A percentile compares a stretch with the other conserved stretches of the same genome.
Evolutionary conservation across 2,888 invertebrate species (phyloP).

Genomic region (Endotricha flammealis): DNA sequence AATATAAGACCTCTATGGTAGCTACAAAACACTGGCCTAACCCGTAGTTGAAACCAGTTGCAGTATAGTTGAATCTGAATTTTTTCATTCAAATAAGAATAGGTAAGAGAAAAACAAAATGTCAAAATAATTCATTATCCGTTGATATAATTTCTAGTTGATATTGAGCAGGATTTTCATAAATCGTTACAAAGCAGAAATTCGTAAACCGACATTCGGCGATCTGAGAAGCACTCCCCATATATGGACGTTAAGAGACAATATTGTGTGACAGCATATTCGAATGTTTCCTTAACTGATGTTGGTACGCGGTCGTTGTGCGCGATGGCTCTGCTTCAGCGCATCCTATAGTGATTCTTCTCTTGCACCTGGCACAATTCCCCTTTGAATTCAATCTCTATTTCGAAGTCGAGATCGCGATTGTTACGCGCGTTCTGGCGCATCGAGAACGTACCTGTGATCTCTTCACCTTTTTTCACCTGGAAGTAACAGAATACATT

Average conservation of each 20-base stretch:
- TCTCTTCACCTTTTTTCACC: conserved; percentile 95
- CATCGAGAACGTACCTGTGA: conserved; percentile 94
- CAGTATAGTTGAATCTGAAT: too few relatives aligned
- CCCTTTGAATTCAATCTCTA: conserved; percentile 95
- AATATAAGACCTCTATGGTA: too few relatives aligned
- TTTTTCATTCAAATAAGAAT: too few relatives aligned
- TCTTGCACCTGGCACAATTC: conserved; percentile 91
- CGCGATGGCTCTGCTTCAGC: conserved; percentile 70
- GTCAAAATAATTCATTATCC: too few relatives aligned
- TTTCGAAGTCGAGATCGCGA: conserved; percentile 96
- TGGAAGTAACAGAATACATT: too few relatives aligned
- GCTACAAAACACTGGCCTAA: too few relatives aligned
- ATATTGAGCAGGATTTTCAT: too few relatives aligned
- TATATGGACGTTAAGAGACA: conserved; percentile 6
- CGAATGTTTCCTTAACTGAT: conserved; percentile 5
- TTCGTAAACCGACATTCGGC: conserved; percentile 6
- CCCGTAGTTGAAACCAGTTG: too few relatives aligned
- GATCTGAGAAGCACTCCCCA: conserved; percentile 5
- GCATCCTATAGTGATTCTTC: conserved; percentile 93
- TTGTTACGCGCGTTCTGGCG: conserved; percentile 97
- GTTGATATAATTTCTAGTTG: too few relatives aligned
- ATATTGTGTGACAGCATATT: conserved; percentile 9
- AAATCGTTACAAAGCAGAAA: conserved; percentile 2
- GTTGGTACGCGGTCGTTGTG: conserved; percentile 2
- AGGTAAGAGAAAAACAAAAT: too few relatives aligned